These are phyloP conservation scores for Drosophila flavopinicola DNA, from an alignment of 2,888 invertebrate genomes.

Conservation along the genomic window DNA sequence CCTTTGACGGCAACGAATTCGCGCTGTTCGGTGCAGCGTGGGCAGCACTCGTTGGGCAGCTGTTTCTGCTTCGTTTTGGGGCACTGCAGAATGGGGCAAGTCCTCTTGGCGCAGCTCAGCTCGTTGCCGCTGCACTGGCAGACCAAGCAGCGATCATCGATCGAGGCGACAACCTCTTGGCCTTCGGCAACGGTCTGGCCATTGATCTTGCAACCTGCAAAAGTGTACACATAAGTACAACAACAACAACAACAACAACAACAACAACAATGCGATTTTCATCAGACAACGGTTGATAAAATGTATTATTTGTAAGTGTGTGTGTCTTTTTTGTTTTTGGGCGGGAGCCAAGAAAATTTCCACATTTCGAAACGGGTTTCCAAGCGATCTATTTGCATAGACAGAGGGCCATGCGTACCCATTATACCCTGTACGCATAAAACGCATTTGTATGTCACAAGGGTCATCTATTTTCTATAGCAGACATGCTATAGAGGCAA, in stretches of 20 bases:
- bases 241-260: conserved; percentile 19
- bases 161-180: conserved; percentile 89
- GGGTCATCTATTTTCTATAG: too few relatives aligned
- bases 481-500: too few relatives aligned
- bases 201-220: conserved; percentile 92
- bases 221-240: conserved; percentile 54
- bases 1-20: conserved; percentile 83
- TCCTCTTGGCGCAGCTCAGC: conserved; percentile 92
- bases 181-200: conserved; percentile 93
- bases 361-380: conserved; percentile 72
- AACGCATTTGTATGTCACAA: not conserved
- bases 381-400: conserved; percentile 73
- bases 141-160: conserved; percentile 94
- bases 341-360: conserved; percentile 71
- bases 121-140: conserved; percentile 90
- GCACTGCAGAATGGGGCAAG: conserved; percentile 95
- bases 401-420: conserved; percentile 52
- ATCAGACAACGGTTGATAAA: conserved; percentile 55
- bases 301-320: conserved; percentile 39
- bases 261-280: too few relatives aligned
- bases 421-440: conserved; percentile 35
- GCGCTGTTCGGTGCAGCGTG: conserved; percentile 83
- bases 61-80: conserved; percentile 88
- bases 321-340: conserved; percentile 51
- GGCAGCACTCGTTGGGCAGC: conserved; percentile 92